Evolutionary conservation across 2,797 vertebrate genomes (phyloP).

Genomic region (Lepus oiostolus): DNA sequence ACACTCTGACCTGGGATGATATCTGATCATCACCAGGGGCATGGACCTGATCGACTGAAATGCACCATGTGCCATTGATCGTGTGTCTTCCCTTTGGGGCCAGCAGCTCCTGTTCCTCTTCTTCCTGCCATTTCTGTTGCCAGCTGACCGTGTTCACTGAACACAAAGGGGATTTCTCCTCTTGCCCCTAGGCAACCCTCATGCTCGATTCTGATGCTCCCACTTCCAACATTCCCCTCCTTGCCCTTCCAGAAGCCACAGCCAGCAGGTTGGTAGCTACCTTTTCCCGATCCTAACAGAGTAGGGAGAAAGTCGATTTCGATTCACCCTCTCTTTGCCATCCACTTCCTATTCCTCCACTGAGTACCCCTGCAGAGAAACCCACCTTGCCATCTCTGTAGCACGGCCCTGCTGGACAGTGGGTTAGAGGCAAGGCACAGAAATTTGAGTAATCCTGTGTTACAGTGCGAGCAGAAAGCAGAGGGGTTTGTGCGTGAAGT

Average conservation of each 20-base stretch:
- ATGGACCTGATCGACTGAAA: not conserved
- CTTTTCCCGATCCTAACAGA: not conserved
- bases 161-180: not conserved
- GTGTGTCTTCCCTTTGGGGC: not conserved
- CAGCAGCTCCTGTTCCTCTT: not conserved
- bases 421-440: not conserved
- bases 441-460: not conserved
- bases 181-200: not conserved
- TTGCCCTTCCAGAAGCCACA: not conserved
- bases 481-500: fast-evolving
- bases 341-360: not conserved
- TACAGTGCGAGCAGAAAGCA: not conserved
- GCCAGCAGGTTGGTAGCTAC: not conserved
- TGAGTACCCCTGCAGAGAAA: not conserved
- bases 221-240: not conserved
- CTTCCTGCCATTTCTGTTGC: not conserved
- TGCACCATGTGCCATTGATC: not conserved
- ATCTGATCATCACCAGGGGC: not conserved
- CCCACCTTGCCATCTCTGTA: no score
- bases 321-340: not conserved
- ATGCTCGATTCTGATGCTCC: not conserved
- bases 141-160: not conserved
- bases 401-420: not conserved
- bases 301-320: not conserved
- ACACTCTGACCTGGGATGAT: no score